Evolutionary conservation across 2,113 vertebrate species (phyloP), one percentile per base, ranked within the genome.

Genomic region (Thunnus maccoyii): DNA sequence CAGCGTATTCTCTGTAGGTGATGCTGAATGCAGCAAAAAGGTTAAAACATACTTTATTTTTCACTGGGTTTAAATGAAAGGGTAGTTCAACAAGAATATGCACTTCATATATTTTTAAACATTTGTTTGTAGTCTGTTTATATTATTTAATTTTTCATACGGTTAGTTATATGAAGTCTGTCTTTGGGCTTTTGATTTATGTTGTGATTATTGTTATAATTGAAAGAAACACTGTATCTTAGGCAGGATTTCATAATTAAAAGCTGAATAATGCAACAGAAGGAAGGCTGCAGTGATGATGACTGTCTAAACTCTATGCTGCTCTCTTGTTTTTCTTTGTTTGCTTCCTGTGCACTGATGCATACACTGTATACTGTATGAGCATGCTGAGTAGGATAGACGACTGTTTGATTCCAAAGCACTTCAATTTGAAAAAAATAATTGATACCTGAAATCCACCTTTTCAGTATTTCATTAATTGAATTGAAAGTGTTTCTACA

Each of bases 381-480:
- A 52, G 22, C 41, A 8, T 71, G 67, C 14, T 50, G 32, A 83
- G 36, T 27, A 75, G 50, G 64, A 68, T 36, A 57, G 51, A 56
- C 0, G n/a, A 58, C 10, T 47, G 27, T 85, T 62, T 46, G 13
- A 76, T 78, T 81, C 55, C 51, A 71, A 74, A 74, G 61, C 54
- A 7, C 30, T 58, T 76, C 7, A 73, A 22, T 64, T 44, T 50
- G 22, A 67, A 20, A 44, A 36, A 47, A 0, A 9, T 9, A 0
- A 50, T 12, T 7, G 22, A 54, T 10, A 52, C 16, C 20, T 52
- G 3, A 51, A 22, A 25, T 73, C n/a, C 8, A 36, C 54, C n/a
- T 67, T 0, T 17, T 50, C n/a, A 61, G 27, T 70, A 25, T 76
- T 71, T 72, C 17, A 18, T 58, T 18, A 57, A 20, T 12, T 22